Evolutionary conservation across 2,797 vertebrate species (phyloP), one percentile per base, ranked within the genome.

Genomic region (Esox lucius): DNA sequence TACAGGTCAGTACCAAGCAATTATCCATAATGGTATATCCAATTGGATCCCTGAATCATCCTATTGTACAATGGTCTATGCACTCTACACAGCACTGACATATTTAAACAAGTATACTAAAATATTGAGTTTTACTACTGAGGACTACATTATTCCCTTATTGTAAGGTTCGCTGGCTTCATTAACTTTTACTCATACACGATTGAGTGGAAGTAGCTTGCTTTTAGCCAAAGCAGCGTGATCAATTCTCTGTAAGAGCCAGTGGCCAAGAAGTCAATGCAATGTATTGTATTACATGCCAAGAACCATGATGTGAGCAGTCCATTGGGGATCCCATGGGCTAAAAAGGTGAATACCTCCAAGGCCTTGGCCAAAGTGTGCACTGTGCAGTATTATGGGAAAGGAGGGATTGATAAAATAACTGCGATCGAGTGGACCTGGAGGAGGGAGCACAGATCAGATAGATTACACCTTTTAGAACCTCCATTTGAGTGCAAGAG

Each of bases 261-360:
- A 76, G 79, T 79, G 79, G 80, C 72, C 75, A 79, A 85, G 81
- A 90, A 90, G 86, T 94, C 91, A 79, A 93, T 93, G 89, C 75
- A 87, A 88, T 42, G 83, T 90, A 90, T 92, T 92, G 90, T 90
- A 90, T 89, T 88, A 89, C 86, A 91, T 77, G 75, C 82, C 84
- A 75, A 75, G 81, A 77, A 87, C 88, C 86, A 87, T 90, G 90
- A 89, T 80, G 81, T 66, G 83, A 89, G 86, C 68, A 71, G 76
- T 84, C 84, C 70, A 66, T 85, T 77, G 84, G 84, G 86, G 80
- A 82, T 69, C 61, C 83, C 73, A 78, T 83, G 69, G 77, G 74
- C 70, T 78, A 75, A 87, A 88, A 88, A 78, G 77, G 83, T 87
- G 82, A 86, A 88, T 89, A 15, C 62, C 72, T 33, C 24, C 5